Evolutionary conservation across 2,888 invertebrate species (phyloP).

Genomic region (Epistrophe eligans): DNA sequence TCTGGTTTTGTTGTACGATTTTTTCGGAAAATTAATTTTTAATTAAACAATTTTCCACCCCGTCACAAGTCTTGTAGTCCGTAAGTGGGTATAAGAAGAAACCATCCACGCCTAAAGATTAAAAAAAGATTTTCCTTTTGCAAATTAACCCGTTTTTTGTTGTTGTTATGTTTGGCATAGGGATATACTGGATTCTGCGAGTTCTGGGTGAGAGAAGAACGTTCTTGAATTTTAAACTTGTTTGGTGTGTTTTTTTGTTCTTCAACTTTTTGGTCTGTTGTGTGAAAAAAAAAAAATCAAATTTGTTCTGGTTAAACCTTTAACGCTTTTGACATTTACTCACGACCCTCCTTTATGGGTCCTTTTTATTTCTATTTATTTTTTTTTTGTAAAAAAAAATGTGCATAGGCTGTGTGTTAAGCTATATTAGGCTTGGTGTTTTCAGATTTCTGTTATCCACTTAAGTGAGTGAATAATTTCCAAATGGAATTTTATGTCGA

Average conservation of each 20-base stretch:
- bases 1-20: constrained; percentile 44
- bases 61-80: constrained; percentile 39
- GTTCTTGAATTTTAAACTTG: constrained; percentile 65
- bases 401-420: background rate
- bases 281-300: constrained; percentile 32
- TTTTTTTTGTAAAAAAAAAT: constrained; percentile 12
- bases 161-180: background rate
- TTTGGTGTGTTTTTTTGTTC: constrained; percentile 37
- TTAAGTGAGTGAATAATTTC: constrained; percentile 73
- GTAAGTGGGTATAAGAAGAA: constrained; percentile 10
- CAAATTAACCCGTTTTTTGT: constrained; percentile 62
- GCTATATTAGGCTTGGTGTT: constrained; percentile 28
- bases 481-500: constrained; percentile 59
- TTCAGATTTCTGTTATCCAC: constrained; percentile 67
- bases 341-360: constrained; percentile 10
- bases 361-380: constrained; percentile 13
- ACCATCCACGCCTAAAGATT: constrained; percentile 39
- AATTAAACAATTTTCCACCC: constrained; percentile 70
- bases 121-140: constrained; percentile 57
- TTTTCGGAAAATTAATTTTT: constrained; percentile 71
- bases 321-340: constrained; percentile 52
- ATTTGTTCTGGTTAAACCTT: constrained; percentile 56
- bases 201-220: background rate
- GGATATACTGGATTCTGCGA: constrained; percentile 1
- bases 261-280: constrained; percentile 18